Evolutionary conservation across 2,113 vertebrate species (phyloP).

Genomic region (Pituophis catenifer): DNA sequence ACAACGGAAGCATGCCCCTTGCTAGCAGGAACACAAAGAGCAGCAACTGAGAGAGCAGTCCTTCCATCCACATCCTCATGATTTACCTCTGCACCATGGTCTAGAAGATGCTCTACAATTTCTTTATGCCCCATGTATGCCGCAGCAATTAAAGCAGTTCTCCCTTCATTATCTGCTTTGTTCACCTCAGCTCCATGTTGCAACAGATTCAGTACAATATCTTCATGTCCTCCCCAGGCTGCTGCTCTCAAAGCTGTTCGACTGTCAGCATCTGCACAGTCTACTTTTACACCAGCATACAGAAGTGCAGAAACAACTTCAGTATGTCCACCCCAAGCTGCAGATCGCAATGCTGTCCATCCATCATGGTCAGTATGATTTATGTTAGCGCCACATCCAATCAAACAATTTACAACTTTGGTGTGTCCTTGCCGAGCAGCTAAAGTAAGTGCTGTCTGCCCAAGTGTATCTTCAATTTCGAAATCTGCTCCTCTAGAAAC

Average conservation of each 20-base stretch:
- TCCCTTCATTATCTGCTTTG: conserved; percentile 94
- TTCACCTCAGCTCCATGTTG: conserved; percentile 96
- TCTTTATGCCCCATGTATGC: conserved; percentile 97
- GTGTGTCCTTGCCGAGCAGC: conserved; percentile 95
- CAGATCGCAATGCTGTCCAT: conserved; percentile 93
- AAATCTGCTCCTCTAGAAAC: conserved; percentile 88
- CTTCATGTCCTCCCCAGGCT: conserved; percentile 96
- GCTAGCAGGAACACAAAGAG: conserved; percentile 93
- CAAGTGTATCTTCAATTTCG: conserved; percentile 88
- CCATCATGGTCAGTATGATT: conserved; percentile 96
- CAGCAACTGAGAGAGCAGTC: conserved; percentile 92
- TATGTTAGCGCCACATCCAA: conserved; percentile 90
- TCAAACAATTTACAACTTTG: conserved; percentile 95
- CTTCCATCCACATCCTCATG: conserved; percentile 94
- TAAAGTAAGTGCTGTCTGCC: conserved; percentile 92
- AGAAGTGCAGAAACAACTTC: conserved; percentile 95
- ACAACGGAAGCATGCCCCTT: conserved; percentile 94
- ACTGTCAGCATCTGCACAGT: conserved; percentile 92
- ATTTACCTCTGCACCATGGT: conserved; percentile 91
- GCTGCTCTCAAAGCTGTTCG: conserved; percentile 92
- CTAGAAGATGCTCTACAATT: conserved; percentile 93
- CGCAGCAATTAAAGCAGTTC: conserved; percentile 93
- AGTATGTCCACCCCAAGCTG: conserved; percentile 95
- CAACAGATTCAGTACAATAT: conserved; percentile 93
- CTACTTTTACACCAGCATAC: conserved; percentile 92